Conservation (phyloP, 2,113 vertebrate genomes). For the Austrofundulus limnaeus region DNA sequence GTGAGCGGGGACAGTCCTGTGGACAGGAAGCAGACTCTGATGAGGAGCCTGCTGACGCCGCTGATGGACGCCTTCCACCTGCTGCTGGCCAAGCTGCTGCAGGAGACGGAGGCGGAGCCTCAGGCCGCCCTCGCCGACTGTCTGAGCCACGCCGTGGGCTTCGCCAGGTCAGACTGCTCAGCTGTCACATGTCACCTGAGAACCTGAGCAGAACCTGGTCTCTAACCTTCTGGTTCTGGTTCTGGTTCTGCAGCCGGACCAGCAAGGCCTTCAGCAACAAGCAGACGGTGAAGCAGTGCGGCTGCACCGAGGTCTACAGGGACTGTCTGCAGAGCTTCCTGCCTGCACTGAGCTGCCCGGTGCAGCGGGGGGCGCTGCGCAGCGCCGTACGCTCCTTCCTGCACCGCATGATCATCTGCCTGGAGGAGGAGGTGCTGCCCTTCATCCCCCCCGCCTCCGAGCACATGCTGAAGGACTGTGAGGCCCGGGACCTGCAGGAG, state of each 20-base stretch:
- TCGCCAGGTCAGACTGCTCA: conserved; percentile 91
- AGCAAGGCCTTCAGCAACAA: conserved; percentile 99
- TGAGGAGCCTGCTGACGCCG: conserved; percentile 91
- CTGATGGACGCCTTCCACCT: conserved; percentile 93
- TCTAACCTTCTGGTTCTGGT: too few species aligned
- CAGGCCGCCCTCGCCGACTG: conserved; percentile 90
- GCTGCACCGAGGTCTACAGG: conserved; percentile 94
- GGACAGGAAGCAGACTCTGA: conserved; percentile 91
- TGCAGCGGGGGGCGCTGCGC: conserved; percentile 89
- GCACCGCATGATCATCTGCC: conserved; percentile 98
- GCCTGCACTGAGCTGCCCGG: conserved; percentile 92
- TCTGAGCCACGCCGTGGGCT: conserved; percentile 94
- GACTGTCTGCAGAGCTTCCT: conserved; percentile 94
- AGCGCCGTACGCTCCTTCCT: conserved; percentile 95
- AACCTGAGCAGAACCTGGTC: too few species aligned
- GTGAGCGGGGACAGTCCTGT: conserved; percentile 91
- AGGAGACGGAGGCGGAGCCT: conserved; percentile 88
- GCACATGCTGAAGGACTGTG: conserved; percentile 98
- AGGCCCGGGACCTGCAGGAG: conserved; percentile 97
- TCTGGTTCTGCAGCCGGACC: conserved; percentile 83
- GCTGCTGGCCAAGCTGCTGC: conserved; percentile 87
- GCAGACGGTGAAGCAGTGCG: conserved; percentile 96
- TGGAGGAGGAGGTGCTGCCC: conserved; percentile 97
- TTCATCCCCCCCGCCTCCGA: conserved; percentile 95
- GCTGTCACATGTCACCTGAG: too few species aligned